Evolutionary conservation across 2,888 invertebrate species (phyloP), one percentile per base, ranked within the genome.

Genomic region (Heliconius hortense): DNA sequence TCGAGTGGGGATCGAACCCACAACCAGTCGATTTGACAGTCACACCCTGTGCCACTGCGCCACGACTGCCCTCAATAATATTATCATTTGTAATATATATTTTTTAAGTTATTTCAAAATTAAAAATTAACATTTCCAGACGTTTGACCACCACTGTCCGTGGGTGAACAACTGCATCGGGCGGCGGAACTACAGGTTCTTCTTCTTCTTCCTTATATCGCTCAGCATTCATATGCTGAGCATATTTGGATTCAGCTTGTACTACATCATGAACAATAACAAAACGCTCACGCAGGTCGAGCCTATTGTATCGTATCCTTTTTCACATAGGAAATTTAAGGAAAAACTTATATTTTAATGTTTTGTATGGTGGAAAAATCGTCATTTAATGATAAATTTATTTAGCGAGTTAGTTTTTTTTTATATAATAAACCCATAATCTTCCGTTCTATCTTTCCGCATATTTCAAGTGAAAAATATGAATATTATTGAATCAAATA

Each of bases 141-240:
- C 99, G 75, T 99, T 99, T 92, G 99, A 99, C 95, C 99, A 99
- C 95, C 99, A 99, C 94, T 99, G 99, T 92, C 98, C 98, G 80
- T 98, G 98, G 98, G 98, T 98, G 86, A 98, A 98, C 94, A 98
- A 98, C 93, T 98, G 98, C 91, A 99, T 99, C 88, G 99, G 99
- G 80, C 96, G 98, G 85, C 96, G 99, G 84, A 99, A 99, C 94
- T 99, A 99, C 94, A 95, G 99, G 88, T 99, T 98, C 94, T 99
- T 99, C 95, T 99, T 99, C 95, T 97, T 99, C 95, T 99, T 99
- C 94, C 96, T 99, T 80, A 96, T 99, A 88, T 98, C 98, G 77
- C 95, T 99, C 80, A 98, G 98, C 85, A 95, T 98, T 86, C 99
- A 99, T 94, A 99, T 99, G 98, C 96, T 98, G 87, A 97, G 98